Conservation (phyloP, 2,888 invertebrate genomes). For the Dicroscelio sp. region DNA sequence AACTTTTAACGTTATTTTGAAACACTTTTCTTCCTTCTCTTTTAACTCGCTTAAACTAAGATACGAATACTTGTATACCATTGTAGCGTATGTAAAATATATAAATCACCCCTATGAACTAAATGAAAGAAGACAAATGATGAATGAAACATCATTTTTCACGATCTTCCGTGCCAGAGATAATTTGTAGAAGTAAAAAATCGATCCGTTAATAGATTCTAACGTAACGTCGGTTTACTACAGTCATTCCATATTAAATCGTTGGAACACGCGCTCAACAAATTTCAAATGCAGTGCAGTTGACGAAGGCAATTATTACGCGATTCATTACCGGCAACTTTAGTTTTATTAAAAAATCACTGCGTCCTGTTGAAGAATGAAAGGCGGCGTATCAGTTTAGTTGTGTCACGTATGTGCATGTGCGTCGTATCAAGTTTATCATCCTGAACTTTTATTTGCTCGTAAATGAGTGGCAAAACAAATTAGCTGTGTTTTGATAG, state of each 20-base stretch:
- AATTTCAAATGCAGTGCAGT: conserved; percentile 40
- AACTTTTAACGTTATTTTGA: too few species aligned
- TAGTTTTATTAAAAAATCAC: conserved; percentile 74
- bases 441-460: background rate
- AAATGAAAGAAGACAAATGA: background rate
- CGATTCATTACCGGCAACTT: conserved; percentile 63
- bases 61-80: background rate
- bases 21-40: conserved; percentile 10
- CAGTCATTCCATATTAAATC: conserved; percentile 12
- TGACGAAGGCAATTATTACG: conserved; percentile 54
- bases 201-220: background rate
- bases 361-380: conserved; percentile 65
- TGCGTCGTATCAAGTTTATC: conserved; percentile 22
- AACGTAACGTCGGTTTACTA: background rate
- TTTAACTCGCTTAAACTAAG: background rate
- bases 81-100: background rate
- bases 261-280: conserved; percentile 21
- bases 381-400: conserved; percentile 24
- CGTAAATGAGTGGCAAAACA: conserved; percentile 17
- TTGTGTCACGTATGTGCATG: conserved; percentile 36
- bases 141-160: background rate
- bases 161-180: background rate
- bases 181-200: conserved; percentile 5
- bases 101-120: background rate
- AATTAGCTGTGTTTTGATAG: too few species aligned